phyloP scores from a whole-genome alignment of 37 sponge, comb jelly and placozoan species.

The Amphimedon queenslandica region DNA sequence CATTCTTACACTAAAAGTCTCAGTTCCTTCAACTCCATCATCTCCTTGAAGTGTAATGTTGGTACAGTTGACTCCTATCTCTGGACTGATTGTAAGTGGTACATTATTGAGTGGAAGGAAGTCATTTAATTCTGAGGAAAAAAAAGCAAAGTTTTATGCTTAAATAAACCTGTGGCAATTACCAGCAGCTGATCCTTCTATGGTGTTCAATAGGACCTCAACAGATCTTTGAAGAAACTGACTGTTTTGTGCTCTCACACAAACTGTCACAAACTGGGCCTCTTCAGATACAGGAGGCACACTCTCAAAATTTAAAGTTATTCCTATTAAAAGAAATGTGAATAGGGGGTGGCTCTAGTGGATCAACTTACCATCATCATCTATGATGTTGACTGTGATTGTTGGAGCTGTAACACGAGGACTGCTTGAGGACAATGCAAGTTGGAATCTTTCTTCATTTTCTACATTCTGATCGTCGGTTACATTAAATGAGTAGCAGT shows the following conservation, averaged over 20 bases:
- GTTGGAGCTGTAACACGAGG: no score
- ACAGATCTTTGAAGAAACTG: not conserved
- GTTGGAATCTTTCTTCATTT: no score
- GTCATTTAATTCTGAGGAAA: not conserved
- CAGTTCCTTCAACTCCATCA: not conserved
- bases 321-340: no score
- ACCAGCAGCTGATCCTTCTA: not conserved
- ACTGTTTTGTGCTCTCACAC: not conserved
- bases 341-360: no score
- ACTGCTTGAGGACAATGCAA: no score
- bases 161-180: not conserved
- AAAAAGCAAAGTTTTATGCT: not conserved
- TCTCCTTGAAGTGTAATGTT: not conserved
- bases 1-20: not conserved
- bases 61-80: not conserved
- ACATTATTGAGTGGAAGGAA: not conserved
- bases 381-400: no score
- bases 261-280: not conserved
- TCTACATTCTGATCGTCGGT: no score
- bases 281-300: not conserved
- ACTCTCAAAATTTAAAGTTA: no score
- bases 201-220: not conserved
- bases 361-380: no score
- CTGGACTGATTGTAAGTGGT: not conserved
- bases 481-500: no score